Evolutionary conservation across 2,113 vertebrate species (phyloP).

Genomic region (Leptodactylus fuscus): DNA sequence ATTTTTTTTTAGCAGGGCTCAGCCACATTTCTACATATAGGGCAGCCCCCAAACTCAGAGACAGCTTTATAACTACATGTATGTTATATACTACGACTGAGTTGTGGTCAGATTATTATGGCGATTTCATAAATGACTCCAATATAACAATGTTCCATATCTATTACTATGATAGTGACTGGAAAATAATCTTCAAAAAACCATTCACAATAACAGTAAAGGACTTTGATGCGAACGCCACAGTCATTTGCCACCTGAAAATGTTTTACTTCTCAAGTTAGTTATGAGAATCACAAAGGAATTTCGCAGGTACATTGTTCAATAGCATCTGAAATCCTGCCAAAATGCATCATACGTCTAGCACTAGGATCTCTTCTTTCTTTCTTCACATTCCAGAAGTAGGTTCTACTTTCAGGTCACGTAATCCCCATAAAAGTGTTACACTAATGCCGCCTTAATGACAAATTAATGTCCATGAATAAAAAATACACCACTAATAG

Average conservation of each 20-base stretch:
- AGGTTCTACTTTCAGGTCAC: slow-evolving; percentile 84
- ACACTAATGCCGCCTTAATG: slow-evolving; percentile 87
- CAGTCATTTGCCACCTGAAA: slow-evolving; percentile 16
- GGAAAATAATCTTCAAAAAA: background rate
- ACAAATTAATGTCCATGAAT: slow-evolving; percentile 91
- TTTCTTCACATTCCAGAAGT: slow-evolving; percentile 68
- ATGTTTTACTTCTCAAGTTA: slow-evolving; percentile 33
- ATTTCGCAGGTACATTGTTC: slow-evolving; percentile 46
- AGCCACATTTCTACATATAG: too few relatives aligned
- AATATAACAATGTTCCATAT: background rate
- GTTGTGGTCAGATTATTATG: background rate
- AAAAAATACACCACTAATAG: slow-evolving; percentile 90
- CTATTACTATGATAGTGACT: background rate
- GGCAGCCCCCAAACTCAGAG: too few relatives aligned
- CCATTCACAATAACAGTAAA: slow-evolving; percentile 7
- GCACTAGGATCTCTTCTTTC: slow-evolving; percentile 62
- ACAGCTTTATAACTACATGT: background rate
- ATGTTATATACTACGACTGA: background rate
- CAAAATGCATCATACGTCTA: slow-evolving; percentile 61
- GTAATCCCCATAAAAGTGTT: slow-evolving; percentile 86
- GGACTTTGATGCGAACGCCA: slow-evolving; percentile 26
- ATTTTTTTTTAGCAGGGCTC: too few relatives aligned
- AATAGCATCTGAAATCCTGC: slow-evolving; percentile 26
- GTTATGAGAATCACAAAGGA: slow-evolving; percentile 22
- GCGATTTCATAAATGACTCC: background rate